Evolutionary conservation across 1,140 invertebrate species (phyloP), one percentile per base, ranked within the genome.

Genomic region (Drosophila nannoptera): DNA sequence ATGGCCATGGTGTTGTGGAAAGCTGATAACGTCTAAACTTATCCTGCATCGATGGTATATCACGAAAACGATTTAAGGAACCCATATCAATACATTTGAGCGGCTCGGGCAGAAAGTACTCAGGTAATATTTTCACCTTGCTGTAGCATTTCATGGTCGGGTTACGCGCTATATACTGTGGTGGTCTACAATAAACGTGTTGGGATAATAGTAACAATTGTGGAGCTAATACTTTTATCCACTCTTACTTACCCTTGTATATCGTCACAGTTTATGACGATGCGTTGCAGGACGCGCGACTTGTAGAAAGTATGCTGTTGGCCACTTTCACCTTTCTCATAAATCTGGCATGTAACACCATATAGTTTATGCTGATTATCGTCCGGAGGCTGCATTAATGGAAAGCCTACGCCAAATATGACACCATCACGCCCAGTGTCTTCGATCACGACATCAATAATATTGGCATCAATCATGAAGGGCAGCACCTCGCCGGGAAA

Each of bases 401-500:
- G 86, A 29, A 89, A 89, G 12, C 71, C 80, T 3, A 89, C 72
- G 6, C 78, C 88, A 62, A 89, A 89, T 0, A 88, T 78, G 1
- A 88, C 43, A 2, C 88, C 88, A 66, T 86, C 81, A 9, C 69
- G 74, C 16, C 81, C 81, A 12, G 46, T 50, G 33, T 63, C 61
- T 0, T 69, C 46, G 48, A 77, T 69, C 32, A 87, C 80, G 0
- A 77, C 73, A 11, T 84, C 78, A 8, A 88, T 88, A 9, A 89
- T 75, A 38, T 56, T 77, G n/a, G 75, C 82, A 5, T 87, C 92
- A n/a, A 94, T 90, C 67, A 93, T 92, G 16, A 95, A 90, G 1
- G 94, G 94, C 31, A 95, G 87, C 22, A 92, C 94, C 87, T 95
- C 94, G 6, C 94, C 94, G 29, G 94, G 94, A 61, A 95, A 92